A percentile compares a stretch with the other conserved stretches of the same genome.
Conservation (phyloP, 2,113 vertebrate species). For the Nothoprocta perdicaria region DNA sequence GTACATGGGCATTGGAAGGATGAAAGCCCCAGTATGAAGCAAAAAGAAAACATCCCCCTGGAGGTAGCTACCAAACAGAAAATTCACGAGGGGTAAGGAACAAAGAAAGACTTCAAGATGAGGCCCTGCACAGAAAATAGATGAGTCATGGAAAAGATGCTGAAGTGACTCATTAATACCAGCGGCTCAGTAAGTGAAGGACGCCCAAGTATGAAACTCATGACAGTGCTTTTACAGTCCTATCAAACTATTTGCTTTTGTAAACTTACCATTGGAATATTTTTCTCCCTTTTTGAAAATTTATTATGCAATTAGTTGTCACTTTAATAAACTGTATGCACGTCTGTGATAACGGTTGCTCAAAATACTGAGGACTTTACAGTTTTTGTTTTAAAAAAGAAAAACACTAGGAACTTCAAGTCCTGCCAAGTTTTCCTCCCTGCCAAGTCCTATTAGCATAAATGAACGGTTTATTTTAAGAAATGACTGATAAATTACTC, state of each 20-base stretch:
- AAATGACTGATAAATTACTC: conserved; percentile 89
- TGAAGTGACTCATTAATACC: conserved; percentile 63
- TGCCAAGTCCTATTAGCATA: conserved; percentile 88
- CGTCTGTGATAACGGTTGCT: conserved; percentile 63
- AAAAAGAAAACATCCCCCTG: conserved; percentile 46
- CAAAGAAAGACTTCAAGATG: conserved; percentile 62
- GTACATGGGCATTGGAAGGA: background rate
- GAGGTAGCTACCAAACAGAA: conserved; percentile 34
- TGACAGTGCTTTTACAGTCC: conserved; percentile 51
- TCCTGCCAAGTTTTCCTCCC: conserved; percentile 83
- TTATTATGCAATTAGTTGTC: conserved; percentile 70
- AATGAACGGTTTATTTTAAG: conserved; percentile 90
- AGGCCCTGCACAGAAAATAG: conserved; percentile 52
- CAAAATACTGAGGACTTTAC: conserved; percentile 75
- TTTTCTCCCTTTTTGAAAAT: conserved; percentile 75
- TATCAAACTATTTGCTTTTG: conserved; percentile 62
- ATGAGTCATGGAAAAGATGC: conserved; percentile 64
- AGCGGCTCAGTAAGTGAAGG: conserved; percentile 45
- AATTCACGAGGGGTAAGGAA: conserved; percentile 22
- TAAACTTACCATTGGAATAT: conserved; percentile 63
- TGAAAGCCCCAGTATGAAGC: background rate
- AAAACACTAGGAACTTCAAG: conserved; percentile 82
- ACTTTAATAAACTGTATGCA: conserved; percentile 70
- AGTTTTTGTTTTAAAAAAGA: conserved; percentile 78
- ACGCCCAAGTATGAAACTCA: conserved; percentile 57